These are phyloP conservation scores for Junco hyemalis DNA, from an alignment of 2,113 vertebrate species.

Conservation along the genomic window DNA sequence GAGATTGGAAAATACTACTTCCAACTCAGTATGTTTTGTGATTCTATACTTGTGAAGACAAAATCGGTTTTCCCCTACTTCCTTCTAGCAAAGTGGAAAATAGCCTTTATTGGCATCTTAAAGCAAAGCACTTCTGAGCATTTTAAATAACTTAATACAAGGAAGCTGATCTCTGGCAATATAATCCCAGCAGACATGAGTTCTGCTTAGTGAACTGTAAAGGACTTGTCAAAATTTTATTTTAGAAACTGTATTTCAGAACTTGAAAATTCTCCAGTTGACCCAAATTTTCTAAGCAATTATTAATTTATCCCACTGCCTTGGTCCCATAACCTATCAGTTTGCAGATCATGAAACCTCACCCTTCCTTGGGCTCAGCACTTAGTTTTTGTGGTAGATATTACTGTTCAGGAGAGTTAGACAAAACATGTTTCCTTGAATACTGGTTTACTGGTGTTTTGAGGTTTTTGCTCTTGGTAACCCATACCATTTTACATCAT, in stretches of 20 bases:
- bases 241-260: background rate
- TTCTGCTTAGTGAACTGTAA: background rate
- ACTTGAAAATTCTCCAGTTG: background rate
- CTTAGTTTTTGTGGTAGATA: background rate
- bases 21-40: background rate
- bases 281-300: background rate
- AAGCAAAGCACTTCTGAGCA: background rate
- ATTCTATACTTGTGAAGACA: background rate
- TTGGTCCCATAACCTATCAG: background rate
- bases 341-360: background rate
- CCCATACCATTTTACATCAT: background rate
- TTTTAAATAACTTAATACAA: constrained; percentile 2
- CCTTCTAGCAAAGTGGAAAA: background rate
- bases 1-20: background rate
- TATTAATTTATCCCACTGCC: background rate
- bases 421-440: background rate
- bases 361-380: background rate
- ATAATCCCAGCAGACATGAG: background rate
- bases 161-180: background rate
- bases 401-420: background rate
- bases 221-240: background rate
- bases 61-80: background rate
- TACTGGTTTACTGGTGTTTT: background rate
- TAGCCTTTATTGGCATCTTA: background rate
- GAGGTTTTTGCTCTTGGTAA: background rate